Conservation (phyloP, 2,113 vertebrate genomes). For the Pangasianodon gigas region DNA sequence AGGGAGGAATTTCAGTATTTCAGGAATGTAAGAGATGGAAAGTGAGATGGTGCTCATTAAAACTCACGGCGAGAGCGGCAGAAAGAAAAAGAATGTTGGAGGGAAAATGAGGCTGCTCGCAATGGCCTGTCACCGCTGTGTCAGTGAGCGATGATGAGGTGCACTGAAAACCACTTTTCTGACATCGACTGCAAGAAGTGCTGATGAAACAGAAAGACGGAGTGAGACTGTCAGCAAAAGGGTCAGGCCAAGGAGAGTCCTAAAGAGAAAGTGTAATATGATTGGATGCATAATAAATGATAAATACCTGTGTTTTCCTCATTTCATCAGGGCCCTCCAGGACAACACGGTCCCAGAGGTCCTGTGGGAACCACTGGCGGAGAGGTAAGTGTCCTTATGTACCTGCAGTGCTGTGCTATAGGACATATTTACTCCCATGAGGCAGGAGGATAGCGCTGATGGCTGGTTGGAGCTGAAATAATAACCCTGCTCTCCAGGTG, state of each 20-base stretch:
- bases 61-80: constrained; percentile 22
- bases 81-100: constrained; percentile 42
- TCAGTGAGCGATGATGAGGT: constrained; percentile 50
- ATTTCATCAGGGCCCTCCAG: constrained; percentile 82
- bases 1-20: constrained; percentile 28
- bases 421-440: neutral
- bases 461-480: constrained; percentile 13
- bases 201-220: constrained; percentile 41
- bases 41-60: constrained; percentile 65
- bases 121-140: constrained; percentile 71
- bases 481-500: constrained; percentile 32
- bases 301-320: constrained; percentile 30
- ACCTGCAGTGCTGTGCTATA: neutral
- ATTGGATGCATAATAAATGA: constrained; percentile 11
- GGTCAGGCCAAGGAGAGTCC: neutral
- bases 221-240: constrained; percentile 4
- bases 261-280: neutral
- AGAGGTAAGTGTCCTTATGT: constrained; percentile 72
- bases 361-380: constrained; percentile 79
- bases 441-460: constrained; percentile 28
- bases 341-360: constrained; percentile 82
- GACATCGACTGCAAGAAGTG: constrained; percentile 37
- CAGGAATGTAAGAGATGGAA: constrained; percentile 29
- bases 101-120: constrained; percentile 56
- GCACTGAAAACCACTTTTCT: constrained; percentile 38